These are phyloP conservation scores for Scolopax rusticola DNA, from an alignment of 2,797 vertebrate genomes.

Conservation along the genomic window DNA sequence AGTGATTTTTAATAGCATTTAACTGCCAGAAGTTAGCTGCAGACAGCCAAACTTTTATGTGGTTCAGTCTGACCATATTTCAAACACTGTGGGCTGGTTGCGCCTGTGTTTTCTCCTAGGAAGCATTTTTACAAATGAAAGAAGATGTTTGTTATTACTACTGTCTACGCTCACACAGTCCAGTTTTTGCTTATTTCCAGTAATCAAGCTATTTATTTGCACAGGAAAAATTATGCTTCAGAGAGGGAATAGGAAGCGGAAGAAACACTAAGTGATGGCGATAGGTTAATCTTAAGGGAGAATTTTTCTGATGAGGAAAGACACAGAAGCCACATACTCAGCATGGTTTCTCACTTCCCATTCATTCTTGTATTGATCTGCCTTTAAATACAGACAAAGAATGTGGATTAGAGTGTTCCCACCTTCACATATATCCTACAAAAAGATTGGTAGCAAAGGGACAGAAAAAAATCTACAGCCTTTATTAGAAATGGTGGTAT, in stretches of 20 bases:
- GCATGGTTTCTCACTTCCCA: not conserved
- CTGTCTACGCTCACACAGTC: not conserved
- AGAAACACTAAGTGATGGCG: not conserved
- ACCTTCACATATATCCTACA: not conserved
- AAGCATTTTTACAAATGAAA: not conserved
- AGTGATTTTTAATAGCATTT: conserved; percentile 20
- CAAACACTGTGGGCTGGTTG: not conserved
- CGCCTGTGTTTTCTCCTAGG: not conserved
- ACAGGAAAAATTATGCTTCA: not conserved
- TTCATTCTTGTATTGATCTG: conserved; percentile 3
- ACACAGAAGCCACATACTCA: not conserved
- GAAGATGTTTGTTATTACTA: not conserved
- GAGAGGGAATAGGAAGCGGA: not conserved
- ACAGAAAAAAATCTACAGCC: conserved; percentile 1
- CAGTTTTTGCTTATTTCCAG: not conserved
- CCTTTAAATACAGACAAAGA: not conserved
- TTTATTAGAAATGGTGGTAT: not conserved
- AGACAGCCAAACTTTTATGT: not conserved
- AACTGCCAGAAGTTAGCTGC: not conserved
- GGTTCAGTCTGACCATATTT: not conserved
- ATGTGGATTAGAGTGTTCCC: conserved; percentile 12
- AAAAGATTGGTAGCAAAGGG: not conserved
- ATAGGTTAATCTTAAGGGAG: not conserved
- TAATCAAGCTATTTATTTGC: not conserved
- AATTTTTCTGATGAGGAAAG: not conserved